These are phyloP conservation scores for Empidonax traillii DNA, from an alignment of 2,113 vertebrate species.

Conservation along the genomic window DNA sequence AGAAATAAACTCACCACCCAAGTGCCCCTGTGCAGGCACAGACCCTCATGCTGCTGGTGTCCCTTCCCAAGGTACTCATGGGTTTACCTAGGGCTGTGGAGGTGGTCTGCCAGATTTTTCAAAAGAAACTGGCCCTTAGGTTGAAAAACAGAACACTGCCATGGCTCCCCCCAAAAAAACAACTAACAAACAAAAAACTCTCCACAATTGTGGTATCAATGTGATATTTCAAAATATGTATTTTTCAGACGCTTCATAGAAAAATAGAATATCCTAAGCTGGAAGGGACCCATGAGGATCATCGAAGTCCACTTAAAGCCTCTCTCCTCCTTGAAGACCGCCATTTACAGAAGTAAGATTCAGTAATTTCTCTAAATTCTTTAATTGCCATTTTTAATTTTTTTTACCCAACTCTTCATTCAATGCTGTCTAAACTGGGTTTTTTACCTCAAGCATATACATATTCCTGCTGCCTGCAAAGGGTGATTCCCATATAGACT, in stretches of 20 bases:
- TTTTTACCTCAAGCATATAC: not conserved
- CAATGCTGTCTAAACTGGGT: accelerated
- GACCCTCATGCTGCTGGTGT: accelerated
- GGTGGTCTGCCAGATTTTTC: not conserved
- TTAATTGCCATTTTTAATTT: accelerated
- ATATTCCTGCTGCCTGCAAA: accelerated
- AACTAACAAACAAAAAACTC: not conserved
- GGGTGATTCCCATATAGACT: not conserved
- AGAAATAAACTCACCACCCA: not conserved
- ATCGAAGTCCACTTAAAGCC: not conserved
- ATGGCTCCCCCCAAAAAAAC: accelerated
- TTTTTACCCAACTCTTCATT: not conserved
- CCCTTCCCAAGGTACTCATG: accelerated
- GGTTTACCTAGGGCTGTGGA: not conserved
- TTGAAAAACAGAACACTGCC: not conserved
- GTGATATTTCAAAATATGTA: not conserved
- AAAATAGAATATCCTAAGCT: not conserved
- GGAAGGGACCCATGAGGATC: not conserved
- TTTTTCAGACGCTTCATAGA: not conserved
- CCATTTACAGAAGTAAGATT: accelerated
- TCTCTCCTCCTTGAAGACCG: not conserved
- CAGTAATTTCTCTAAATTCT: not conserved
- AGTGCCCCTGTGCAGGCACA: too few relatives aligned
- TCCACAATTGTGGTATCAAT: not conserved
- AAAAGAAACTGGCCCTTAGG: not conserved